Evolutionary conservation across 1,140 invertebrate species (phyloP).

Genomic region (Brachionus paranguensis): DNA sequence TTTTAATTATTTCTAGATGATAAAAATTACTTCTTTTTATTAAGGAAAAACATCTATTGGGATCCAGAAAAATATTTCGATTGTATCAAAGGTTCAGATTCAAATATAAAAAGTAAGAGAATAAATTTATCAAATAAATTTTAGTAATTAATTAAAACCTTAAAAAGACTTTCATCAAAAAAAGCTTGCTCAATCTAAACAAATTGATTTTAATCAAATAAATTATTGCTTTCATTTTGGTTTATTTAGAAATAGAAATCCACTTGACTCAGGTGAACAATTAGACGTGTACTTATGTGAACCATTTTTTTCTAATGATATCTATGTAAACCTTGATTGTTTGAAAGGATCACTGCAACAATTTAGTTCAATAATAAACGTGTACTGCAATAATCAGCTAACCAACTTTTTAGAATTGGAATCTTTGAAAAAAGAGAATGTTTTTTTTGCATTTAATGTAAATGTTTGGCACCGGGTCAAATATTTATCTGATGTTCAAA

Average conservation of each 20-base stretch:
- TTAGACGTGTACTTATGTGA: background rate
- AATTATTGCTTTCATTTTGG: background rate
- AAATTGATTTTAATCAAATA: background rate
- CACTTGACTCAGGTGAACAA: background rate
- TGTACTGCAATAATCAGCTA: conserved; percentile 2
- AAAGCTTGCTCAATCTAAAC: background rate
- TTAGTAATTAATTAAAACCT: background rate
- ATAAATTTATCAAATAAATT: background rate
- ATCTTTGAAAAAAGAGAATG: background rate
- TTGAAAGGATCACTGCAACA: conserved; percentile 10
- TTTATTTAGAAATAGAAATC: background rate
- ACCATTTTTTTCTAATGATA: background rate
- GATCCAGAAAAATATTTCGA: conserved; percentile 22
- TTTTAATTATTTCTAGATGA: too few relatives aligned
- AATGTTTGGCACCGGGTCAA: background rate
- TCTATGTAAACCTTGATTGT: background rate
- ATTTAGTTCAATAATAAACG: conserved; percentile 20
- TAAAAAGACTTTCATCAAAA: background rate
- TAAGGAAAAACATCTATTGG: background rate
- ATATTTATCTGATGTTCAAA: background rate
- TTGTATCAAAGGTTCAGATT: background rate
- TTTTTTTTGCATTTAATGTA: background rate
- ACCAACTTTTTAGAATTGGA: background rate
- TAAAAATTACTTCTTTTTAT: background rate
- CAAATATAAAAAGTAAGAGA: background rate